Conservation (phyloP, 2,888 invertebrate genomes). For the Ophraella communa region DNA sequence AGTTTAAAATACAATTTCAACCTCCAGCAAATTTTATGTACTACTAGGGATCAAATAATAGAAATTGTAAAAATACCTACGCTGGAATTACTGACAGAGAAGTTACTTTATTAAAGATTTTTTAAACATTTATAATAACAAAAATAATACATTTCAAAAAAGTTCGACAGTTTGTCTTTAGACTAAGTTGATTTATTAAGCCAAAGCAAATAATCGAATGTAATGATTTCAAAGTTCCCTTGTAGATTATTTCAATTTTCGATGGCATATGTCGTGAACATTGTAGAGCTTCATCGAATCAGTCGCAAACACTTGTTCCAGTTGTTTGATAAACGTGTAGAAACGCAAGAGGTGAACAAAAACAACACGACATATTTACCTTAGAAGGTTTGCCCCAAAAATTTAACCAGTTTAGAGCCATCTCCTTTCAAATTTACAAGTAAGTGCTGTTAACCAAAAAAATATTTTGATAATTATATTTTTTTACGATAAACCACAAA, state of each 20-base stretch:
- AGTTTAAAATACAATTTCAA: too few relatives aligned
- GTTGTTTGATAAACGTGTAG: slow-evolving; percentile 20
- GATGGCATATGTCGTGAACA: slow-evolving; percentile 22
- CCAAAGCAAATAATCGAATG: background rate
- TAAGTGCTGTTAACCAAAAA: slow-evolving; percentile 8
- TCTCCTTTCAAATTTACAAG: background rate
- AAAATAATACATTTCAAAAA: too few relatives aligned
- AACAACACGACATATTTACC: slow-evolving; percentile 20
- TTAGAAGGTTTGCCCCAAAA: slow-evolving; percentile 10
- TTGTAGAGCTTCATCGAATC: slow-evolving; percentile 25
- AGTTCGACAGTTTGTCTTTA: too few relatives aligned
- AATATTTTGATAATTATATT: background rate
- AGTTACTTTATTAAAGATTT: too few relatives aligned
- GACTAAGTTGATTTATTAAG: too few relatives aligned
- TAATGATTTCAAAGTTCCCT: background rate
- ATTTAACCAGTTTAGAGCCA: slow-evolving; percentile 7
- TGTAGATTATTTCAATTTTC: slow-evolving; percentile 8
- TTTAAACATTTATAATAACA: too few relatives aligned
- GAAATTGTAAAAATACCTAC: too few relatives aligned
- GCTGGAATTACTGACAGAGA: too few relatives aligned
- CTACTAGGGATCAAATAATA: too few relatives aligned
- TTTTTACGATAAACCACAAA: too few relatives aligned
- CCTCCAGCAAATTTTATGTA: too few relatives aligned
- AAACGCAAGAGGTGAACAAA: slow-evolving; percentile 15
- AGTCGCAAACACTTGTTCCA: slow-evolving; percentile 24